These are phyloP conservation scores for Ochotona curzoniae DNA, from an alignment of 2,113 vertebrate species.

Conservation along the genomic window DNA sequence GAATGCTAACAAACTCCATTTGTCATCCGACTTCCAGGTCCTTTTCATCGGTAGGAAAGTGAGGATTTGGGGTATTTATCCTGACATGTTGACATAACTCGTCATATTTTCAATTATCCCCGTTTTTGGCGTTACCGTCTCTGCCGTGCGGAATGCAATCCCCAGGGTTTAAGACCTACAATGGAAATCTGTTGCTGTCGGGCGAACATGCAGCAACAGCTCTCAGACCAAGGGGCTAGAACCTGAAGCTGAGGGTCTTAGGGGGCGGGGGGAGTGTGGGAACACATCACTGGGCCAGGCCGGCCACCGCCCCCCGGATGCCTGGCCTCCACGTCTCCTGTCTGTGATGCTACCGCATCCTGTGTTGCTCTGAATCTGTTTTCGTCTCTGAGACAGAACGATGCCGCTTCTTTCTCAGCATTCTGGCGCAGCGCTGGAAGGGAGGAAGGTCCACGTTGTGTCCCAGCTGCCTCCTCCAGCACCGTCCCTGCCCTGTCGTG, in stretches of 20 bases:
- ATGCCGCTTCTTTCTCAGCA: constrained; percentile 78
- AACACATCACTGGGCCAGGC: not conserved
- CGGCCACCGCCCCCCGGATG: not conserved
- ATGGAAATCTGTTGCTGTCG: not conserved
- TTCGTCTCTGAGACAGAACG: constrained; percentile 74
- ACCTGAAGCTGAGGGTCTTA: not conserved
- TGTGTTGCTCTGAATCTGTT: constrained; percentile 57
- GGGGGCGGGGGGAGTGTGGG: not conserved
- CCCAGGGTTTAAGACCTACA: not conserved
- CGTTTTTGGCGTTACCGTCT: not conserved
- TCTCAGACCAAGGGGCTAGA: not conserved
- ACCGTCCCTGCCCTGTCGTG: not conserved
- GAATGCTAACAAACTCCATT: not conserved
- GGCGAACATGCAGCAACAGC: not conserved
- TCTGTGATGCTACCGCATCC: constrained; percentile 81
- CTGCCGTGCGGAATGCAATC: not conserved
- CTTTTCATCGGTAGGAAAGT: not conserved
- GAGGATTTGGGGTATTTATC: not conserved
- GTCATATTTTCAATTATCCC: not conserved
- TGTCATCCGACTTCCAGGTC: not conserved
- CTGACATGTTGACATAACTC: not conserved
- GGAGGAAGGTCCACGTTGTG: constrained; percentile 31
- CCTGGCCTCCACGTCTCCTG: constrained; percentile 54
- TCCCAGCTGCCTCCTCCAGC: rapidly evolving
- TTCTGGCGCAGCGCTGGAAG: constrained; percentile 75